Base-by-base conservation (phyloP, 2,797 vertebrate genomes). In the Dendrocincla fuliginosa region DNA sequence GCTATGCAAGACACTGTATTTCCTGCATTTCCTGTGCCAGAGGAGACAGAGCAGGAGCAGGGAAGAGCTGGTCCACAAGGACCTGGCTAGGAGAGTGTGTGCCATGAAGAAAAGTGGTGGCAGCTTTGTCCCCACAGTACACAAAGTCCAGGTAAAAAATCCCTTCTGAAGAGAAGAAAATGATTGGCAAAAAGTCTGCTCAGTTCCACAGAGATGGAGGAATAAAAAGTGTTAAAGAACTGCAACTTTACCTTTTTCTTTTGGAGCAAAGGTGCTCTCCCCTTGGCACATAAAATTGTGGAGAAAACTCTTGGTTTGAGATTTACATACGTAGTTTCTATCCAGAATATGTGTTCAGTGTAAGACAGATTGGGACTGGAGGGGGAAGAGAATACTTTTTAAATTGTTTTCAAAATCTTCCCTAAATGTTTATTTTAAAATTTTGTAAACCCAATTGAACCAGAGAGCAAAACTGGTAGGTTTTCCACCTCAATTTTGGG, bases 181-280 rank as follows among this genome's bases (percentile, higher is more conserved):
- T n/a, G 10, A 27, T 6, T 33, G 35, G 4, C 50, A 13, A 70
- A 65, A 84, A 50, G 8, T 39, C 49, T 56, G 8, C 9, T 77
- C 1, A 1, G 4, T 35, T 63, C 25, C 3, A 4, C 16, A 80
- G 57, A 65, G 39, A 52, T 16, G 16, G 1, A 64, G 7, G 0
- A 0, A 71, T 20, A 30, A 80, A 89, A 47, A 5, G 16, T 1
- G 1, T 32, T 64, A 30, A 80, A 35, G 3, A 25, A 8, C 27
- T 49, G n/a, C 61, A 39, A 30, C 18, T 67, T 61, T 4, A 52
- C 3, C 4, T 69, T 68, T 53, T 78, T 7, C 13, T 71, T 18
- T 32, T 12, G 16, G 30, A 33, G 3, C 10, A 23, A 69, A 87
- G 7, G 11, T 42, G 30, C 8, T 74, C 27, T 35, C 20, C 19